phyloP scores from a whole-genome alignment of 2,797 vertebrate species.

The Xenopus petersii region DNA sequence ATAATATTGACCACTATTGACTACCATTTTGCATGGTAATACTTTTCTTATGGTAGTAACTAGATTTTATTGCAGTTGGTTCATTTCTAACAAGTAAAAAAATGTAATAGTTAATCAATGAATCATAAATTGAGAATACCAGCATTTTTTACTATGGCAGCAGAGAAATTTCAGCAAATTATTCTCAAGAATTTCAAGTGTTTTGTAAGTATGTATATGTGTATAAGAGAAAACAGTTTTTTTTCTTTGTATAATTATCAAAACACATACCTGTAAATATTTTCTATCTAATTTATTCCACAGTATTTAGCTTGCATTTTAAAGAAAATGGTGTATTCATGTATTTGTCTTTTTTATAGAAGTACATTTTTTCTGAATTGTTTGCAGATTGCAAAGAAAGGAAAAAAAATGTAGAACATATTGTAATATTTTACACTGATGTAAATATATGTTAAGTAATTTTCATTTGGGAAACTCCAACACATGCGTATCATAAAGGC shows the following conservation, averaged over 20 bases:
- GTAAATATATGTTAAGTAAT: not conserved
- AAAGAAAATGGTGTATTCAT: constrained; percentile 61
- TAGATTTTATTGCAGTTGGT: too few relatives aligned
- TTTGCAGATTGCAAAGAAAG: constrained; percentile 60
- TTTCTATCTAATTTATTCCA: constrained; percentile 86
- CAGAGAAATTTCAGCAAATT: constrained; percentile 54
- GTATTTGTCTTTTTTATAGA: constrained; percentile 61
- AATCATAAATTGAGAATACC: not conserved
- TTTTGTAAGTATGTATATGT: constrained; percentile 48
- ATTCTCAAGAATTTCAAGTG: constrained; percentile 40
- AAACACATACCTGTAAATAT: constrained; percentile 76
- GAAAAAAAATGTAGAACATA: constrained; percentile 57
- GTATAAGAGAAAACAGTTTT: constrained; percentile 68
- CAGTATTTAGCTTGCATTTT: constrained; percentile 70
- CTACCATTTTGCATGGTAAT: too few relatives aligned
- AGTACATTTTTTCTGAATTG: constrained; percentile 59
- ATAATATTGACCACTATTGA: too few relatives aligned
- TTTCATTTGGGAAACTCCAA: constrained; percentile 6
- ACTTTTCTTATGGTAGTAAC: too few relatives aligned
- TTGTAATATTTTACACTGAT: constrained; percentile 63
- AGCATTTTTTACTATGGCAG: not conserved
- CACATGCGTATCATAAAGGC: not conserved
- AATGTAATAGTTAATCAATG: too few relatives aligned
- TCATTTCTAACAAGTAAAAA: too few relatives aligned
- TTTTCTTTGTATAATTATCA: constrained; percentile 77